Base-by-base conservation (phyloP, 2,888 invertebrate species). In the Spialia ferax region DNA sequence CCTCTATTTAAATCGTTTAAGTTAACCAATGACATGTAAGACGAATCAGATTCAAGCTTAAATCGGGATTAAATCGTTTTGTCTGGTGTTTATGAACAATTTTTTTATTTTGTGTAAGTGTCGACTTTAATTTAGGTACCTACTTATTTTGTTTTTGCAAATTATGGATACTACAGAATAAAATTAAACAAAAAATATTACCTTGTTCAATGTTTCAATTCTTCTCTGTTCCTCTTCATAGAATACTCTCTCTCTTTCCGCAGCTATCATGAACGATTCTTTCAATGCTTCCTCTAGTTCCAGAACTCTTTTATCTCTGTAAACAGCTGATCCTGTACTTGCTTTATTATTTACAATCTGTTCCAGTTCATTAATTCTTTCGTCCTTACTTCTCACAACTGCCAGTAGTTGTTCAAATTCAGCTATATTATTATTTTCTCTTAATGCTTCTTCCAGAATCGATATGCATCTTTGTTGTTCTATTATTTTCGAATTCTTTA, bases 251-350 rank as follows among this genome's bases (percentile, higher is more conserved):
- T 96, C 96, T 71, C 96, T 93, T 74, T 96, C 96, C 2, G 95
- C 94, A n/a, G 96, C 95, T 77, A 97, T 95, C 80, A 95, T 84
- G 66, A 96, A 96, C 71, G 97, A 98, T 85, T 97, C 97, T 70
- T 97, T 95, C 70, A 98, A 91, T 20, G 98, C 98, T 75, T 97
- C 97, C 83, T 97, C 96, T 69, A 97, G 85, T 80, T 97, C 97
- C 75, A 96, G 94, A 78, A 97, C 96, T 71, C 96, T 94, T 70
- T 94, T 94, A 38, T 94, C 91, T 77, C 93, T 93, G 56, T 84
- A 80, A 68, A 87, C 95, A 18, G 81, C 79, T 32, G 87, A 80
- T 38, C 80, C 75, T 0, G 75, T 64, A 13, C 89, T 85, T 22
- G 88, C 80, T 69, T 87, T 87, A 74, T 95, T 95, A 75, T 96